These are phyloP conservation scores for Argynnis bischoffii DNA, from an alignment of 2,888 invertebrate genomes.

Conservation along the genomic window DNA sequence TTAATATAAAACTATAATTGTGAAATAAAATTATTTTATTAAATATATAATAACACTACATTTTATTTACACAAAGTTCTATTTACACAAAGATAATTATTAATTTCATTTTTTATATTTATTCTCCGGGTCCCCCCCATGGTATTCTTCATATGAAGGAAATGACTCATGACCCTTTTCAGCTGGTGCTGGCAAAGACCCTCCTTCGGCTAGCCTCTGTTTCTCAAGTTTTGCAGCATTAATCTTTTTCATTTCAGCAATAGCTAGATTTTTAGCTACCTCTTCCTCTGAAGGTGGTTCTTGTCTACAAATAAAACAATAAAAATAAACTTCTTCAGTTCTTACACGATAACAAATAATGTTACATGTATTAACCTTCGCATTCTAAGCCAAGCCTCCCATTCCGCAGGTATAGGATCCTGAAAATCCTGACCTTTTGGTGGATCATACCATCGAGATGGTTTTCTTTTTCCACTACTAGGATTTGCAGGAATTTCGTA, in stretches of 20 bases:
- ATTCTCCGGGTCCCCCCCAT: conserved; percentile 62
- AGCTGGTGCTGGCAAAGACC: conserved; percentile 56
- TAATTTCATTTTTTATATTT: conserved; percentile 42
- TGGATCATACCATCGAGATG: conserved; percentile 89
- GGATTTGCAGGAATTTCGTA: conserved; percentile 89
- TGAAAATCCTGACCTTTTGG: conserved; percentile 84
- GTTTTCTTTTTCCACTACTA: conserved; percentile 83
- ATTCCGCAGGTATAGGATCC: conserved; percentile 91
- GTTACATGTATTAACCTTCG: conserved; percentile 64
- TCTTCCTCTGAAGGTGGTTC: conserved; percentile 89
- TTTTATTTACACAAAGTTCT: not conserved
- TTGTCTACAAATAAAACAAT: conserved; percentile 55
- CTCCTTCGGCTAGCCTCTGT: conserved; percentile 78
- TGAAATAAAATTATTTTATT: too few species aligned
- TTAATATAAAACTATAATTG: too few species aligned
- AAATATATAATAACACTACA: too few species aligned
- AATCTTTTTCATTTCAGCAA: conserved; percentile 87
- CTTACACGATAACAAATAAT: not conserved
- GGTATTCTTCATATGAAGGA: conserved; percentile 85
- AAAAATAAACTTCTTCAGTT: conserved; percentile 3
- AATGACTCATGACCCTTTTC: conserved; percentile 67
- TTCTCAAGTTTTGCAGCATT: conserved; percentile 88
- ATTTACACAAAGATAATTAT: conserved; percentile 17
- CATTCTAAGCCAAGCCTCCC: conserved; percentile 93
- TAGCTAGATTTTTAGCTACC: conserved; percentile 85